Percentiles rank a stretch among this genome's conserved stretches.
Evolutionary conservation across 2,113 vertebrate species (phyloP).

Genomic region (Muntiacus muntjak): DNA sequence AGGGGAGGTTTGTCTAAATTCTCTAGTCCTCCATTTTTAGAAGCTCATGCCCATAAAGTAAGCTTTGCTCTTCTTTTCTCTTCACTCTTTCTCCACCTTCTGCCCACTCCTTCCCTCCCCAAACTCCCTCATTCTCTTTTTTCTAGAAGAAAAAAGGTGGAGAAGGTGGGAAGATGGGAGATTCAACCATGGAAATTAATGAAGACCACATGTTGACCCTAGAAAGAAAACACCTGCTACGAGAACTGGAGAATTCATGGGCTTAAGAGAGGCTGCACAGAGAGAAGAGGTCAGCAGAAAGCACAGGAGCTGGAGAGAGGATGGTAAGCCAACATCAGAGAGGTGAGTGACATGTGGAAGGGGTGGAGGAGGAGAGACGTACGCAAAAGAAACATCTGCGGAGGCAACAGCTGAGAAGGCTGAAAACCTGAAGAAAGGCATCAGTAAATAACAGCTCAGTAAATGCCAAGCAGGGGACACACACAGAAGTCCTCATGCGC

Average conservation of each 20-base stretch:
- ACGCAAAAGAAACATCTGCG: slow-evolving; percentile 1
- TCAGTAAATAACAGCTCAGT: background rate
- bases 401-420: background rate
- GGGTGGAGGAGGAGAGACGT: background rate
- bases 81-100: background rate
- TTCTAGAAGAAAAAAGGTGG: background rate
- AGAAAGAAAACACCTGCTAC: background rate
- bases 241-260: background rate
- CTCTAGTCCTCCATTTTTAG: background rate
- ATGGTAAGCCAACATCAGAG: background rate
- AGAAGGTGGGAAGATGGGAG: background rate
- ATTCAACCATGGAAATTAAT: background rate
- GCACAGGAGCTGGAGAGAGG: background rate
- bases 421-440: slow-evolving; percentile 7
- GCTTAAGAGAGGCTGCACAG: background rate
- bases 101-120: background rate
- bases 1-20: background rate
- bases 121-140: background rate
- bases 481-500: background rate
- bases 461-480: background rate
- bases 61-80: background rate
- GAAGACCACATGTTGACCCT: background rate
- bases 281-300: background rate
- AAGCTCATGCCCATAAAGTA: background rate
- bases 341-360: background rate